Evolutionary conservation across 2,797 vertebrate species (phyloP).

Genomic region (Lindbergichthys nudifrons): DNA sequence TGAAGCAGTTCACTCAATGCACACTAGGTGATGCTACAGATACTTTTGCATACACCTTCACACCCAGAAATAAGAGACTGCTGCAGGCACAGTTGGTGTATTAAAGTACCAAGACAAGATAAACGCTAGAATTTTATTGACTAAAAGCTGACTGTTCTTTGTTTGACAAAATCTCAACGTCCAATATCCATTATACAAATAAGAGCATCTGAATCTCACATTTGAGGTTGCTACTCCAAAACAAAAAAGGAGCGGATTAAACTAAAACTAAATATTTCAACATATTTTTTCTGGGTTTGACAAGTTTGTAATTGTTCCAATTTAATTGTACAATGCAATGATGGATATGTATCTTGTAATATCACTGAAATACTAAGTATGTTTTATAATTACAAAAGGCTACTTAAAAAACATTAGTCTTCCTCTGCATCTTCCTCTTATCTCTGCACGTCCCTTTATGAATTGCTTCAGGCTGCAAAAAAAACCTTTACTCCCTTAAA

Average conservation of each 20-base stretch:
- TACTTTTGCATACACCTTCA: background rate
- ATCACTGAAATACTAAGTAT: background rate
- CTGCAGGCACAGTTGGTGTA: background rate
- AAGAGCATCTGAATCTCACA: too few relatives aligned
- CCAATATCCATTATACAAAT: too few relatives aligned
- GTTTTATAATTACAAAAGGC: background rate
- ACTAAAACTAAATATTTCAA: background rate
- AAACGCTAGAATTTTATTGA: background rate
- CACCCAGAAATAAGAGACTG: background rate
- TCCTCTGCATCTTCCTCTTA: too few relatives aligned
- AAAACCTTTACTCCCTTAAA: slow-evolving; percentile 24
- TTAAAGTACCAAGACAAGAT: background rate
- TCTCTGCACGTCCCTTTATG: background rate
- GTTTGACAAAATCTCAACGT: background rate
- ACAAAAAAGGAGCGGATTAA: too few relatives aligned
- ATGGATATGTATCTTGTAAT: background rate
- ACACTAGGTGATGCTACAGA: slow-evolving; percentile 37
- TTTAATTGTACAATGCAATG: background rate
- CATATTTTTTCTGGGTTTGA: background rate
- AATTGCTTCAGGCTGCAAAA: background rate
- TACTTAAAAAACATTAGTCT: background rate
- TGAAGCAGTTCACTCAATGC: background rate
- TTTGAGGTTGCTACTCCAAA: too few relatives aligned
- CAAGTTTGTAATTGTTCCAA: background rate
- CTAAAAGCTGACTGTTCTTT: background rate